phyloP scores from a whole-genome alignment of 2,888 invertebrate genomes.

The Drosophila borealis region DNA sequence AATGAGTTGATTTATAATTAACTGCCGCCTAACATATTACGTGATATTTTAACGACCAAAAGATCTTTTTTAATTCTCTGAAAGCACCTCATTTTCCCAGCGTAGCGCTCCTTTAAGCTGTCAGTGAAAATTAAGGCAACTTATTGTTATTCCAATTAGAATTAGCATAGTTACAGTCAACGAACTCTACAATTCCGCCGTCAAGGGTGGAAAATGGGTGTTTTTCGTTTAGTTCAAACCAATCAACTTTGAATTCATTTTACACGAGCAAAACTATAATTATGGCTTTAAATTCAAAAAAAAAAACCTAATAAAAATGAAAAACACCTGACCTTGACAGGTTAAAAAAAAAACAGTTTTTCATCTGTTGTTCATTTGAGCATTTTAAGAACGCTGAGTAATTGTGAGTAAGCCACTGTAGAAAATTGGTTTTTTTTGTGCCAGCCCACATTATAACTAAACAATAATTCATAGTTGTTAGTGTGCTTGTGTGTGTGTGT shows the following conservation, averaged over 20 bases:
- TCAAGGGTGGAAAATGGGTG: not conserved
- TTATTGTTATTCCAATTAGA: too few relatives aligned
- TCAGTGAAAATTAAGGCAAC: too few relatives aligned
- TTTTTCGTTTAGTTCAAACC: too few relatives aligned
- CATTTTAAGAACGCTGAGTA: conserved; percentile 2
- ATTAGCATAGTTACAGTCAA: too few relatives aligned
- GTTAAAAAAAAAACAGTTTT: not conserved
- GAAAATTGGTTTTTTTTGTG: conserved; percentile 28
- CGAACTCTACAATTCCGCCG: too few relatives aligned
- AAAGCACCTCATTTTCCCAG: too few relatives aligned
- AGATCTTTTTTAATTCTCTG: too few relatives aligned
- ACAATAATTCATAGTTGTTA: conserved; percentile 8
- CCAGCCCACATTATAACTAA: conserved; percentile 13
- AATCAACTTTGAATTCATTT: too few relatives aligned
- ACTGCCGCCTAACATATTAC: not conserved
- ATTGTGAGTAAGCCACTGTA: conserved; percentile 1
- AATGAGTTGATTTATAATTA: conserved; percentile 11
- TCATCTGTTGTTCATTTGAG: not conserved
- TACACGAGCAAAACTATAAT: too few relatives aligned
- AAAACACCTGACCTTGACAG: conserved; percentile 7
- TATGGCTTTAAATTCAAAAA: too few relatives aligned
- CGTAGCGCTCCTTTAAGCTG: too few relatives aligned
- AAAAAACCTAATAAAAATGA: too few relatives aligned
- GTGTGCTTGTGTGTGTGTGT: conserved; percentile 2
- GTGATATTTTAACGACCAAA: not conserved